Conservation (phyloP, 2,113 vertebrate genomes). For the Empidonax alnorum region DNA sequence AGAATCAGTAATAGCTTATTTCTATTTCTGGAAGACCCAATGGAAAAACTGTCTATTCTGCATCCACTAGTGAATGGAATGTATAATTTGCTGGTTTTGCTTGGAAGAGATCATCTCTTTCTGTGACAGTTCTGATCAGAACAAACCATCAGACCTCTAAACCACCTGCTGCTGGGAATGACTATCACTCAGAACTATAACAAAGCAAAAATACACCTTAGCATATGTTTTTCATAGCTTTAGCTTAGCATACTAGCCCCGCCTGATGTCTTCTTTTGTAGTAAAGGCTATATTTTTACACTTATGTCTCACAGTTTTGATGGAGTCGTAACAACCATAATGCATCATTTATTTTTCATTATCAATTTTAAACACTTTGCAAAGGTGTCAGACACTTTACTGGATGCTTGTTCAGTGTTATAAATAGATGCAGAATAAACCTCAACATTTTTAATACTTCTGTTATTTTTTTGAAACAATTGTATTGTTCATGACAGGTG, state of each 20-base stretch:
- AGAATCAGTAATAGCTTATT: neutral
- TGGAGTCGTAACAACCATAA: neutral
- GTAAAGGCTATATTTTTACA: neutral
- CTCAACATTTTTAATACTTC: neutral
- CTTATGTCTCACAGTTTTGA: neutral
- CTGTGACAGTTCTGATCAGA: neutral
- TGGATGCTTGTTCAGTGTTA: neutral
- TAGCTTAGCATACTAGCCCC: neutral
- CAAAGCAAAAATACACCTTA: neutral
- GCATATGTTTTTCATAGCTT: neutral
- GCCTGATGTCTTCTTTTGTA: neutral
- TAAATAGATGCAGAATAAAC: neutral
- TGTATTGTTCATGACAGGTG: neutral
- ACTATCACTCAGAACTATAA: conserved; percentile 16
- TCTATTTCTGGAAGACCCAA: neutral
- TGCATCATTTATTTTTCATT: neutral
- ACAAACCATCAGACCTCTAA: neutral
- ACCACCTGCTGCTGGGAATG: neutral
- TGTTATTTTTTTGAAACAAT: neutral
- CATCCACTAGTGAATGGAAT: neutral
- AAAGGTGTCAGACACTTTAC: neutral
- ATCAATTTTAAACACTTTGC: neutral
- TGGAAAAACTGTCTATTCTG: neutral
- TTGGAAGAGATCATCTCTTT: neutral
- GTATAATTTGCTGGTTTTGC: neutral